Evolutionary conservation across 2,797 vertebrate species (phyloP).

Genomic region (Silurus lanzhouensis): DNA sequence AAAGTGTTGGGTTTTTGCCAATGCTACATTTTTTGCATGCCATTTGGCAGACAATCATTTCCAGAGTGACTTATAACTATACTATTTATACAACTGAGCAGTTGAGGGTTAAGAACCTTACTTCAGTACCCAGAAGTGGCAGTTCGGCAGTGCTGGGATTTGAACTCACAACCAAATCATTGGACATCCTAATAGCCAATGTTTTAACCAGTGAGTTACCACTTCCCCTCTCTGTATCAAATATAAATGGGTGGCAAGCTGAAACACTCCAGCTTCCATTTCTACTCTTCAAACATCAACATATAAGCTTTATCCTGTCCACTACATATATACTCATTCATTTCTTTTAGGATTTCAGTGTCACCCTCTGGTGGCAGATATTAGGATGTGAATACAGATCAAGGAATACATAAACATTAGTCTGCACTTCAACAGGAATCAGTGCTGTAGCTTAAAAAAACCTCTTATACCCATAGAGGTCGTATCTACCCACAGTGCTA

Average conservation of each 20-base stretch:
- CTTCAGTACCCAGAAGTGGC: too few relatives aligned
- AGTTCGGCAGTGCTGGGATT: too few relatives aligned
- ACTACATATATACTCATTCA: not conserved
- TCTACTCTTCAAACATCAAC: not conserved
- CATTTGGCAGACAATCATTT: too few relatives aligned
- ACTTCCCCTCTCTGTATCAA: not conserved
- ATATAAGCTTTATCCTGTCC: not conserved
- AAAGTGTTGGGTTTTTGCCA: too few relatives aligned
- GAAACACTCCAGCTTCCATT: not conserved
- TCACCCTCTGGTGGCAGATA: conserved; percentile 35
- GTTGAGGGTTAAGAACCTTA: too few relatives aligned
- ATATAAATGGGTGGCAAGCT: not conserved
- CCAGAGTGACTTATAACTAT: too few relatives aligned
- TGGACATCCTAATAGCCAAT: too few relatives aligned
- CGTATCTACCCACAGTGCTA: conserved; percentile 45
- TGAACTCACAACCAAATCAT: too few relatives aligned
- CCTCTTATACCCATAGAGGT: conserved; percentile 24
- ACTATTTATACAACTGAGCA: too few relatives aligned
- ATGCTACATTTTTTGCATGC: too few relatives aligned
- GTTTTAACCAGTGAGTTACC: too few relatives aligned
- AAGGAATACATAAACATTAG: conserved; percentile 36
- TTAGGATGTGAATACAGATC: conserved; percentile 29
- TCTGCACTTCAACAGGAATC: conserved; percentile 43
- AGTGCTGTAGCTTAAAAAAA: conserved; percentile 26
- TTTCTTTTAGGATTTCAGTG: conserved; percentile 23